Evolutionary conservation across 30 jellyfish, hydroid and myxozoan genomes (phyloP).

Genomic region (Cassiopea andromeda): DNA sequence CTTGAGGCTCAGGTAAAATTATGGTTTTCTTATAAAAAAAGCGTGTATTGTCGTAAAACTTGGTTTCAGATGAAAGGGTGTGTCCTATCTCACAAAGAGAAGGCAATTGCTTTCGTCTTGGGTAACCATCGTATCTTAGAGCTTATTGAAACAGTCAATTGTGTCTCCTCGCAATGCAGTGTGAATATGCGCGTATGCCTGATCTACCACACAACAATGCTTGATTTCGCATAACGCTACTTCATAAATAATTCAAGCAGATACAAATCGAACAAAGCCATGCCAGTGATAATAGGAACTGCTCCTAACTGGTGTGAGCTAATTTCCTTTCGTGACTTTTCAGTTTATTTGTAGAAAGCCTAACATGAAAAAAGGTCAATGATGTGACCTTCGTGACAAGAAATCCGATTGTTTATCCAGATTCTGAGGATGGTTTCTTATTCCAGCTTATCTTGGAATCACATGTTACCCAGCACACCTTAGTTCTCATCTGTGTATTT

Average conservation of each 20-base stretch:
- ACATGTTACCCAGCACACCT: slow-evolving; percentile 30
- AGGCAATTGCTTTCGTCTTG: no score
- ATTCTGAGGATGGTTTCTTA: slow-evolving; percentile 30
- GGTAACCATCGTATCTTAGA: no score
- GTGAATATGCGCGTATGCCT: neutral
- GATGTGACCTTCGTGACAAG: slow-evolving; percentile 74
- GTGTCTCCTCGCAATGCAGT: no score
- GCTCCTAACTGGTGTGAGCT: slow-evolving; percentile 54
- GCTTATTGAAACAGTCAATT: no score
- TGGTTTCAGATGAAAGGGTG: no score
- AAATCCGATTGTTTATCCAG: slow-evolving; percentile 13
- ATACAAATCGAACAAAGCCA: neutral
- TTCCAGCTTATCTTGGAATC: slow-evolving; percentile 75
- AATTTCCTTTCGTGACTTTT: slow-evolving; percentile 66
- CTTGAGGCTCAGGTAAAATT: no score
- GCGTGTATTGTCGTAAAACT: no score
- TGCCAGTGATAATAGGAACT: slow-evolving; percentile 2
- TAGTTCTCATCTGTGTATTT: slow-evolving; percentile 12
- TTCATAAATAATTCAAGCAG: slow-evolving; percentile 13
- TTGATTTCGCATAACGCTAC: neutral
- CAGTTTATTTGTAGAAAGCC: slow-evolving; percentile 18
- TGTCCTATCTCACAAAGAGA: no score
- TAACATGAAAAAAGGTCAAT: slow-evolving; percentile 49
- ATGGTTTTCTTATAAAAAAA: no score
- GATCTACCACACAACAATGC: neutral